phyloP scores from a whole-genome alignment of 2,113 vertebrate genomes.

The Catharus bicknelli region DNA sequence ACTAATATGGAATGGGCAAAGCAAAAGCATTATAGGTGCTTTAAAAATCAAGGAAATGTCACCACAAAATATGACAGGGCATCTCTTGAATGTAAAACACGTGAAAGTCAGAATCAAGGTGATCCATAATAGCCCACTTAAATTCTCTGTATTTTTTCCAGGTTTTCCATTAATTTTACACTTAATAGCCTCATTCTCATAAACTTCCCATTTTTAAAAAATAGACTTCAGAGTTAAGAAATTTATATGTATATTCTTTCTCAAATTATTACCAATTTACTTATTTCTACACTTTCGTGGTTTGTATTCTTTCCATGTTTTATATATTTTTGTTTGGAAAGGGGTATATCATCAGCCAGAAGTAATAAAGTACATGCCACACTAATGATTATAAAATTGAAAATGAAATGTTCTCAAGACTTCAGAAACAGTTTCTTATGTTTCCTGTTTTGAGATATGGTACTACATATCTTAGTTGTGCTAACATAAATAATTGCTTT shows the following conservation, averaged over 20 bases:
- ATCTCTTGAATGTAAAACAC: background rate
- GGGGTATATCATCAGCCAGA: background rate
- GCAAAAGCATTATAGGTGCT: background rate
- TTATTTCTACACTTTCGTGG: background rate
- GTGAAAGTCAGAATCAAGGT: background rate
- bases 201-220: background rate
- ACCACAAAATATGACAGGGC: background rate
- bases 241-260: background rate
- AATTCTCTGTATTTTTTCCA: background rate
- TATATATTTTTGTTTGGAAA: background rate
- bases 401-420: background rate
- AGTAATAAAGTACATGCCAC: background rate
- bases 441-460: background rate
- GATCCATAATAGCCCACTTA: background rate
- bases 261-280: background rate
- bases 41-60: background rate
- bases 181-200: background rate
- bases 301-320: background rate
- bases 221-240: background rate
- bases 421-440: background rate
- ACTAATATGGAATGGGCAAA: background rate
- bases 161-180: background rate
- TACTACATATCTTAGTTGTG: background rate
- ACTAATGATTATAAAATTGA: background rate
- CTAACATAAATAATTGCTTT: background rate